Evolutionary conservation across 2,113 vertebrate species (phyloP), one percentile per base, ranked within the genome.

Genomic region (Hypocryptadius cinnamomeus): DNA sequence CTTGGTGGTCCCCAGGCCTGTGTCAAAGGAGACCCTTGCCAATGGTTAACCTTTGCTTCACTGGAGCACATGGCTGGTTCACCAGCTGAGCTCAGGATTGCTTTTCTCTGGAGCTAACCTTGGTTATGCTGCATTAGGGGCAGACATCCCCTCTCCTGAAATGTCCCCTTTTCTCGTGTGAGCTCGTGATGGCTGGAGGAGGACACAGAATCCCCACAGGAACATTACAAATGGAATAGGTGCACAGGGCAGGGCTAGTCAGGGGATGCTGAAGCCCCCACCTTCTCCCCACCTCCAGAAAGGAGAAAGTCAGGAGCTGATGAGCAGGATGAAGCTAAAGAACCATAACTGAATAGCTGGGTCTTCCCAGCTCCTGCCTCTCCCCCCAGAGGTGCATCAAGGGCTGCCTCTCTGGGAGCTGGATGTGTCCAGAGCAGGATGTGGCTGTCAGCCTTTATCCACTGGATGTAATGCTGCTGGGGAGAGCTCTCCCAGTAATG

Each of bases 301-400:
- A 61, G 31, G 27, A 69, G 37, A 61, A 89, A 53, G 39, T 27
- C 53, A 7, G 11, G 59, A 72, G 35, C 20, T 56, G 44, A 56
- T 24, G n/a, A 56, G 37, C 42, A 86, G 72, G 23, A 48, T 61
- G 28, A 79, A 42, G 40, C 20, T 28, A 27, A 68, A 71, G 51
- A 19, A 9, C 22, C 6, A 1, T 31, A 84, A 87, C 19, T 23
- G 20, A 7, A 22, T 30, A 64, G 13, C 44, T 51, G 61, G 14
- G 20, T 47, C 56, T 66, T 50, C 39, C 13, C 35, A 91, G 42
- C 6, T 33, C 19, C 53, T 64, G 51, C 12, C 30, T 59, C 20
- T 68, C 40, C 59, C 22, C 28, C 10, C 27, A 45, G 3, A 19
- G 18, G 5, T 23, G 20, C 21, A 59, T n/a, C 0, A 0, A 48